These are phyloP conservation scores for Mesorhabditis spiculigera DNA, from an alignment of 2,888 invertebrate species.

Conservation along the genomic window DNA sequence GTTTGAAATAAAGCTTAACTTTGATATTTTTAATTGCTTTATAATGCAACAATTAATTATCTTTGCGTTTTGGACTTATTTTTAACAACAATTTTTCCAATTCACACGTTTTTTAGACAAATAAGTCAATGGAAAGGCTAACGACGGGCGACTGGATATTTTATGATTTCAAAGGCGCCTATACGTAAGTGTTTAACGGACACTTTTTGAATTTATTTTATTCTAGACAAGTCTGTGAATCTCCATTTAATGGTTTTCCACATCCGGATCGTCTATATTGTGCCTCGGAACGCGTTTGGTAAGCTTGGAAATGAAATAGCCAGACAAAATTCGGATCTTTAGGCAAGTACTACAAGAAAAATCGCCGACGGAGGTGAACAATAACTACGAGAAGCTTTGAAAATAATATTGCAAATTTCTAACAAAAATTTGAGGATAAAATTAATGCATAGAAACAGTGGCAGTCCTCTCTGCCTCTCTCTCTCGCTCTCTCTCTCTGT, in stretches of 20 bases:
- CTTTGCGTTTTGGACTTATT: not conserved
- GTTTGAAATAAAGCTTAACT: too few relatives aligned
- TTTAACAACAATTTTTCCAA: not conserved
- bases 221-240: not conserved
- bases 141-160: not conserved
- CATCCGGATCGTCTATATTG: not conserved
- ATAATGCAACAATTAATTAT: too few relatives aligned
- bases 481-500: too few relatives aligned
- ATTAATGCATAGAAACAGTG: too few relatives aligned
- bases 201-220: not conserved
- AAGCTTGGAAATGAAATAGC: not conserved
- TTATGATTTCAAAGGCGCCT: constrained; percentile 1
- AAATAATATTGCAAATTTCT: too few relatives aligned
- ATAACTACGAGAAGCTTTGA: too few relatives aligned
- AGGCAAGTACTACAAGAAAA: too few relatives aligned
- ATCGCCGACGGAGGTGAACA: too few relatives aligned
- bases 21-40: too few relatives aligned
- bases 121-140: not conserved
- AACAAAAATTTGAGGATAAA: too few relatives aligned
- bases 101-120: not conserved
- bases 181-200: not conserved
- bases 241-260: constrained; percentile 2
- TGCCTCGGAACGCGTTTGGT: not conserved
- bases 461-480: too few relatives aligned
- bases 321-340: too few relatives aligned